Base-by-base conservation (phyloP, 2,888 invertebrate genomes). In the Ptychoptera albimana region DNA sequence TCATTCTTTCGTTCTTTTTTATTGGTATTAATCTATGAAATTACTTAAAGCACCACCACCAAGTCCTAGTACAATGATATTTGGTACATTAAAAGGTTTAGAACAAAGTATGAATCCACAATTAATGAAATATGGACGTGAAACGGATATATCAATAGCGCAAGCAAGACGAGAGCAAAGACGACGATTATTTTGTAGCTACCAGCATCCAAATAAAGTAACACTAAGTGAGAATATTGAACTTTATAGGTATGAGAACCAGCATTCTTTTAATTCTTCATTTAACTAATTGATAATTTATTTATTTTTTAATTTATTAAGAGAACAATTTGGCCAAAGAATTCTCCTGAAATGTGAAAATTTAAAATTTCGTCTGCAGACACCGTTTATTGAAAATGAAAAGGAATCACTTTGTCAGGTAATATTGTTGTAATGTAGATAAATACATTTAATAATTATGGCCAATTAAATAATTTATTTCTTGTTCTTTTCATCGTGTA, bases 71-170 rank as follows among this genome's bases (percentile, higher is more conserved):
- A 64, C 67, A n/a, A 67, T 75, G 29, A 73, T 76, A 5, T 87
- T 82, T 61, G 88, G 88, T 6, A 89, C 89, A 0, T 66, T 89
- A 1, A 86, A 87, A 59, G 87, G 88, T 1, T 68, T 89, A 38
- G 91, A 92, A 56, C 87, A 89, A 60, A 88, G 87, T 56, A 84
- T 91, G 79, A 91, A 91, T 66, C 91, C 92, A 1, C 85, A 89
- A 54, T 68, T 92, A 44, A 85, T 87, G 60, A 81, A 84, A 60
- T 93, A 92, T 61, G 84, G 89, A 0, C 73, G 88, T 32, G 92
- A 93, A 69, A 91, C 91, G 0, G 92, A 92, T 56, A 74, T 80
- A 50, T 84, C 87, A 15, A 85, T 92, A 55, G 80, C 86, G 14
- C 75, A 79, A 48, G 77, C 85, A 0, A 71, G 92, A 39, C 79